Evolutionary conservation across 2,888 invertebrate species (phyloP).

Genomic region (Acronicta psi): DNA sequence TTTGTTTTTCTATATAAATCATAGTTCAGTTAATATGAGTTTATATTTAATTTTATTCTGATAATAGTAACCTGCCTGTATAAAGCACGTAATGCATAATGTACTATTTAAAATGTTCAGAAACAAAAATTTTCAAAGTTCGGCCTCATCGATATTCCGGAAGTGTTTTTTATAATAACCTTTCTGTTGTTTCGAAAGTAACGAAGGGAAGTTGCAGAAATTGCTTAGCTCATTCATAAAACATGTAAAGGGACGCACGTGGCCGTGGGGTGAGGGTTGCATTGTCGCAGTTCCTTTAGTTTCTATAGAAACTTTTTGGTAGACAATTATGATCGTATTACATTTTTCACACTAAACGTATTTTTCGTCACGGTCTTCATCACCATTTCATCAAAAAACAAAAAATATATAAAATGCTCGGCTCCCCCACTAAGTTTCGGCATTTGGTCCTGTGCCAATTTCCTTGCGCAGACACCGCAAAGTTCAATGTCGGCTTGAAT

Average conservation of each 20-base stretch:
- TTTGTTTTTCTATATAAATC: no score
- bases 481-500: conserved; percentile 79
- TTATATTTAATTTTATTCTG: no score
- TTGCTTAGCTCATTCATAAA: conserved; percentile 79
- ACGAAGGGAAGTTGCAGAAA: conserved; percentile 71
- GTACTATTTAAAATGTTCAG: no score
- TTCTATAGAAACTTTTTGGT: conserved; percentile 44
- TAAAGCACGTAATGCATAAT: no score
- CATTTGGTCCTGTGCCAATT: conserved; percentile 81
- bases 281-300: conserved; percentile 60
- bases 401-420: conserved; percentile 30
- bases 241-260: conserved; percentile 77
- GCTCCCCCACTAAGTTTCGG: conserved; percentile 55
- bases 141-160: conserved; percentile 65
- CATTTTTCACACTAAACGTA: conserved; percentile 41
- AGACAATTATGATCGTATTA: conserved; percentile 38
- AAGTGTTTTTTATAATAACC: conserved; percentile 65
- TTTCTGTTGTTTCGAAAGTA: conserved; percentile 65
- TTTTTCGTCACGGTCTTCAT: conserved; percentile 15
- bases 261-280: conserved; percentile 66
- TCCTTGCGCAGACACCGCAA: conserved; percentile 70
- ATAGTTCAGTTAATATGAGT: no score
- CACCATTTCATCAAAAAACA: conserved; percentile 19
- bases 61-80: no score
- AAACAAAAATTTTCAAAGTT: conserved; percentile 29